phyloP scores from a whole-genome alignment of 2,888 invertebrate species.

The Nephrotoma flavescens region DNA sequence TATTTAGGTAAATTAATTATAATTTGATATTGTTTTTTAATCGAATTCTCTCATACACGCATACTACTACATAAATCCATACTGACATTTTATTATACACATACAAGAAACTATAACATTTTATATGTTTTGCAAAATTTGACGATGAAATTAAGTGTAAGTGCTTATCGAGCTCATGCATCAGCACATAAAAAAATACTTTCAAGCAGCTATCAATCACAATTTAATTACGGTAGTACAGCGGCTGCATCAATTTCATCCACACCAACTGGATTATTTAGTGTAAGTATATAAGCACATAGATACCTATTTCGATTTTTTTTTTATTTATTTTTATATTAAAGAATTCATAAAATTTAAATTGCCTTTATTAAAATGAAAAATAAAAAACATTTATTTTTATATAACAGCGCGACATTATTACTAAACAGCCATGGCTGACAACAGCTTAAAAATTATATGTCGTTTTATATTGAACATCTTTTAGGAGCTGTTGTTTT shows the following conservation, averaged over 20 bases:
- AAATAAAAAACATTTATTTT: not conserved
- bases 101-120: not conserved
- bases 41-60: not conserved
- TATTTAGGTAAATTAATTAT: not conserved
- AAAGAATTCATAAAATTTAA: constrained; percentile 4
- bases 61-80: too few relatives aligned
- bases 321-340: constrained; percentile 5
- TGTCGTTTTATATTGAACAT: not conserved
- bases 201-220: constrained; percentile 60
- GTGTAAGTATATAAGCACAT: constrained; percentile 32
- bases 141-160: constrained; percentile 71
- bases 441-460: not conserved
- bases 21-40: not conserved
- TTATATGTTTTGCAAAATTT: constrained; percentile 3
- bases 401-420: not conserved
- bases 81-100: not conserved
- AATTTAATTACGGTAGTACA: constrained; percentile 62
- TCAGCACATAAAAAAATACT: constrained; percentile 79
- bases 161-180: constrained; percentile 77
- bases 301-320: not conserved
- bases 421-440: not conserved
- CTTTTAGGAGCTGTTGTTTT: not conserved
- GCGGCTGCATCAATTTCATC: constrained; percentile 36
- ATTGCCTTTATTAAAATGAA: not conserved
- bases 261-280: constrained; percentile 32